Base-by-base conservation (phyloP, 2,113 vertebrate species). In the Capreolus pygargus region DNA sequence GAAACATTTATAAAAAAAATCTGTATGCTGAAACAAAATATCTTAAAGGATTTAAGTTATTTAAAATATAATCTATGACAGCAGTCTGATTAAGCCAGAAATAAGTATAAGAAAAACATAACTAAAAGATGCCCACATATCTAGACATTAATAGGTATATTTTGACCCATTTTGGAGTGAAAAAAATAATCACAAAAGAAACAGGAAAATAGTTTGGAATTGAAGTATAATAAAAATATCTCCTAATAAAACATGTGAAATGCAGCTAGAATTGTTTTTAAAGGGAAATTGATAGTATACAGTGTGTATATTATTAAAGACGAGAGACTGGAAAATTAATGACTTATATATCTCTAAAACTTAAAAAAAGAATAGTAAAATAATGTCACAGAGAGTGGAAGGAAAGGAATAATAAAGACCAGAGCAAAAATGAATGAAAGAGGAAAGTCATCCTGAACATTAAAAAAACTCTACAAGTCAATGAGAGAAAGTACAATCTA, bases 371-470 rank as follows among this genome's bases (percentile, higher is more conserved):
- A 90, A 54, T 39, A 58, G 11, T 67, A 83, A 91, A 76, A 19
- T 95, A 93, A 88, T 87, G 50, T 52, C 30, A 91, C 43, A 91
- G 50, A 91, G 85, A 89, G 57, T 87, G 47, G 30, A 79, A 96
- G n/a, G 52, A 89, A 83, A 95, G n/a, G 52, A 82, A 82, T 70
- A 30, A 43, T 81, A 76, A 76, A 89, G 79, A 76, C 4, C 74
- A 86, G 54, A 74, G 17, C 28, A 91, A 85, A 94, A 86, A 45
- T 83, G 67, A 84, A 67, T 84, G 43, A 87, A 91, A 97, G 74
- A 86, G 9, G n/a, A 87, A 94, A 91, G 30, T 85, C 19, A 61
- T 93, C 13, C 6, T 36, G 23, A 78, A 84, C 50, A 84, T 90
- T 84, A 16, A 74, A 85, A 79, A 21, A 60, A 36, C 67, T 87